Conservation (phyloP, 2,113 vertebrate genomes). For the Axis porcinus region DNA sequence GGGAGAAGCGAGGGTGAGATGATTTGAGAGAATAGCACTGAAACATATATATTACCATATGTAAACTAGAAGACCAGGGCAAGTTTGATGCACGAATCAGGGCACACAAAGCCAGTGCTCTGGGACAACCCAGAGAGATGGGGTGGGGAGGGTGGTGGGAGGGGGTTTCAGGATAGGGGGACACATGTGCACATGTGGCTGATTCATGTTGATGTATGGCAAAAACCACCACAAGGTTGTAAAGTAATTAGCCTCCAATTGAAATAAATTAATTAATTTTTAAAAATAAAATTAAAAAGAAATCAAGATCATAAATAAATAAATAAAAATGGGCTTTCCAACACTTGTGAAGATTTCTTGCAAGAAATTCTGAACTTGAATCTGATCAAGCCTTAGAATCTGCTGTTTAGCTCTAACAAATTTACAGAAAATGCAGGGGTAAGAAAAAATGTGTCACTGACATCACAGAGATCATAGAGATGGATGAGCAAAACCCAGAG, state of each 20-base stretch:
- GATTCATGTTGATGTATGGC: background rate
- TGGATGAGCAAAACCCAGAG: background rate
- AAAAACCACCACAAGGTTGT: background rate
- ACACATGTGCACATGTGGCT: background rate
- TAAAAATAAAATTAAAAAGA: background rate
- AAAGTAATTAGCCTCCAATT: background rate
- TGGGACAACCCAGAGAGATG: background rate
- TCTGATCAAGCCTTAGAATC: background rate
- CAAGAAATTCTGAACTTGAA: conserved; percentile 3
- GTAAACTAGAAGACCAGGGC: background rate
- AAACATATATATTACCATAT: background rate
- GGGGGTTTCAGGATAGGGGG: background rate
- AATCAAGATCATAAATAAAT: background rate
- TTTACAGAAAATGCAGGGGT: background rate
- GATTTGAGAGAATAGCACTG: background rate
- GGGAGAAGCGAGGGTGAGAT: background rate
- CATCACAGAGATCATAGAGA: background rate
- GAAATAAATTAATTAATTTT: background rate
- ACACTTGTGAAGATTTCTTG: background rate
- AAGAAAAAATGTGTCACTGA: background rate
- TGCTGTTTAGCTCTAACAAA: background rate
- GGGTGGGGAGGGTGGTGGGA: background rate
- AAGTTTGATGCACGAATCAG: background rate
- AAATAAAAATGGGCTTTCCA: background rate
- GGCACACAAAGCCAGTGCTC: background rate